Conservation (phyloP, 2,888 invertebrate species). For the Agonopterix heracliana region DNA sequence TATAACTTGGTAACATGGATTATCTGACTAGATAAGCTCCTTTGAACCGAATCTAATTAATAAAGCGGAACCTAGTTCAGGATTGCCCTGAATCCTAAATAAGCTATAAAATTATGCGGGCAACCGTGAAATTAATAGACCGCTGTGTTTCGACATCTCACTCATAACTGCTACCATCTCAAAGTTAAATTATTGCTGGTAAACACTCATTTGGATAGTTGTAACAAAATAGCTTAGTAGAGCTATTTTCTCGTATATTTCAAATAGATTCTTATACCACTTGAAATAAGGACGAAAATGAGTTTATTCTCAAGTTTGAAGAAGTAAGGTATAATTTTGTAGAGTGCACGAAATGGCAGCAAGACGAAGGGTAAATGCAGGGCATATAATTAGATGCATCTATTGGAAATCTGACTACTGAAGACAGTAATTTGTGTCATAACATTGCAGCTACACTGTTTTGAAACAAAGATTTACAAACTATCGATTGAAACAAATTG, state of each 20-base stretch:
- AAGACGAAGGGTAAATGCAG: conserved; percentile 28
- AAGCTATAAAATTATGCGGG: conserved; percentile 40
- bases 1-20: no score
- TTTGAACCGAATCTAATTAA: no score
- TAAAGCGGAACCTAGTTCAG: no score
- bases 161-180: conserved; percentile 45
- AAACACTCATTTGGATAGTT: conserved; percentile 23
- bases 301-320: no score
- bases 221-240: not conserved
- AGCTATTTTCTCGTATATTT: no score
- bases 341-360: conserved; percentile 15
- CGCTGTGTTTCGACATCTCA: conserved; percentile 44
- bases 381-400: conserved; percentile 31
- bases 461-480: conserved; percentile 4
- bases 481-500: not conserved
- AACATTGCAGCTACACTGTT: conserved; percentile 10
- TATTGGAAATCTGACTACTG: conserved; percentile 10
- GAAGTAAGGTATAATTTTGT: not conserved
- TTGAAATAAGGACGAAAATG: no score
- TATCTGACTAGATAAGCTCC: no score
- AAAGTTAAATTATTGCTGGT: conserved; percentile 47
- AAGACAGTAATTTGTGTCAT: conserved; percentile 11
- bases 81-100: conserved; percentile 2
- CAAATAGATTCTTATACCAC: no score
- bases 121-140: conserved; percentile 55